These are phyloP conservation scores for Allobates femoralis DNA, from an alignment of 2,797 vertebrate genomes.

Conservation along the genomic window DNA sequence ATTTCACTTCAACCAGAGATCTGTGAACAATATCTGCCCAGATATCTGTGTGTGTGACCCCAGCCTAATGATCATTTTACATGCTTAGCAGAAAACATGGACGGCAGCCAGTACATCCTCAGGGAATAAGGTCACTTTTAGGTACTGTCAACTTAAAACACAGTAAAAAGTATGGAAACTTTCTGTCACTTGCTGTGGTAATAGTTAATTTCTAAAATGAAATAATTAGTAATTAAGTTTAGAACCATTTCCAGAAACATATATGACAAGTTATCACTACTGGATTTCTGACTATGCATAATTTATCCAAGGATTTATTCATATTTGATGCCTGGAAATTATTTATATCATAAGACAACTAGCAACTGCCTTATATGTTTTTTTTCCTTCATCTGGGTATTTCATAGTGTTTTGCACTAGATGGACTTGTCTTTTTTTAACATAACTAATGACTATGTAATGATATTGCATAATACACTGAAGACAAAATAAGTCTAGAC, in stretches of 20 bases:
- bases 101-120: background rate
- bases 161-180: background rate
- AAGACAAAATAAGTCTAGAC: background rate
- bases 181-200: background rate
- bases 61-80: too few relatives aligned
- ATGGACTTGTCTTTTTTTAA: background rate
- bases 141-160: background rate
- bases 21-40: too few relatives aligned
- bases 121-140: background rate
- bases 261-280: background rate
- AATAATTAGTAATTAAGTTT: background rate
- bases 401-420: background rate
- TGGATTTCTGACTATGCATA: background rate
- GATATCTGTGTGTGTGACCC: too few relatives aligned
- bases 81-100: too few relatives aligned
- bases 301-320: background rate
- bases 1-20: too few relatives aligned
- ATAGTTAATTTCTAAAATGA: background rate
- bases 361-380: background rate
- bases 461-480: background rate
- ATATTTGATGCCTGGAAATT: background rate
- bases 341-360: background rate
- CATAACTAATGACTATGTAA: background rate
- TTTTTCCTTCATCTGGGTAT: background rate
- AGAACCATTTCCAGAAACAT: background rate